phyloP scores from a whole-genome alignment of 1,140 invertebrate species.

The Venustaconcha ellipsiformis region DNA sequence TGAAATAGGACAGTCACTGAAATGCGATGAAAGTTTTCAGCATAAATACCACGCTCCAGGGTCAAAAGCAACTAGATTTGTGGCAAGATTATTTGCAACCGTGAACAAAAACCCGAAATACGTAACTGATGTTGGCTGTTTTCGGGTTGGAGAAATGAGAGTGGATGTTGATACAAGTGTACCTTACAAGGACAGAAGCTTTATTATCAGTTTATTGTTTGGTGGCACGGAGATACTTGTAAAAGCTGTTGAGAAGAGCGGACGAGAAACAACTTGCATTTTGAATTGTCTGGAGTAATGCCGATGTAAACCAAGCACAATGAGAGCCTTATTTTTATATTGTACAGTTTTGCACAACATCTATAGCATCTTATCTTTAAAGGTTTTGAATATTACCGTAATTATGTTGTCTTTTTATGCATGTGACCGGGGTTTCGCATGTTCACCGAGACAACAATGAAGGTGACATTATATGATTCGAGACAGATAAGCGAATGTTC shows the following conservation, averaged over 20 bases:
- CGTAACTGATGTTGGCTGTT: conserved; percentile 19
- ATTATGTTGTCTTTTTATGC: too few species aligned
- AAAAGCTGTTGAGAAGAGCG: conserved; percentile 22
- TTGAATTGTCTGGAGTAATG: too few species aligned
- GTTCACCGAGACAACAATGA: too few species aligned
- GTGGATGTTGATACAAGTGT: conserved; percentile 10
- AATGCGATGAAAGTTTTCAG: conserved; percentile 1
- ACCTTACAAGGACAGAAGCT: conserved; percentile 13
- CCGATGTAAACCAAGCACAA: too few species aligned
- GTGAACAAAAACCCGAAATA: conserved; percentile 20
- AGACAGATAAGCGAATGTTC: too few species aligned
- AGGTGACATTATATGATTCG: too few species aligned
- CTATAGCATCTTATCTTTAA: too few species aligned
- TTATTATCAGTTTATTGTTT: conserved; percentile 22
- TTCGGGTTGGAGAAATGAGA: conserved; percentile 15
- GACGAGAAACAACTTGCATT: neutral
- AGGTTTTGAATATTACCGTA: too few species aligned
- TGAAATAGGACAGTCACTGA: conserved; percentile 19
- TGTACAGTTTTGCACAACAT: too few species aligned
- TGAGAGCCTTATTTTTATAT: too few species aligned
- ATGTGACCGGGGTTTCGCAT: too few species aligned
- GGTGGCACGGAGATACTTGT: conserved; percentile 30
- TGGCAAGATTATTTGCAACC: conserved; percentile 17
- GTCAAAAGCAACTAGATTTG: conserved; percentile 9
- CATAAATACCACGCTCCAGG: conserved; percentile 18